A percentile compares a stretch with the other conserved stretches of the same genome.
These are phyloP conservation scores for Lamprotornis superbus DNA, from an alignment of 2,113 vertebrate genomes.

Conservation along the genomic window DNA sequence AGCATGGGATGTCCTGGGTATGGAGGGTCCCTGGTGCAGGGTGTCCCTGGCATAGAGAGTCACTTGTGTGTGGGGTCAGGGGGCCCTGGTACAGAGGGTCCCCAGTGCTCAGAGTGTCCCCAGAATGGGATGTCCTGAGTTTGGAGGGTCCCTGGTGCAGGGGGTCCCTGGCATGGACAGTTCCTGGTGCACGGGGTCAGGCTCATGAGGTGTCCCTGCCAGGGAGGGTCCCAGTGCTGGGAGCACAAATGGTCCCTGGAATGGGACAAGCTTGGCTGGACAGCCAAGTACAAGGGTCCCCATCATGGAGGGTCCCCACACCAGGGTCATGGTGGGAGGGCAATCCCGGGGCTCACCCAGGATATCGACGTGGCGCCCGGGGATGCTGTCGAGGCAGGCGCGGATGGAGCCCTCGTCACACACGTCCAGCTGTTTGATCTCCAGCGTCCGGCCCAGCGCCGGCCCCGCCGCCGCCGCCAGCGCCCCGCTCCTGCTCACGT, in stretches of 20 bases:
- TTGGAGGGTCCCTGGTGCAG: background rate
- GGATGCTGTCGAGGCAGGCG: slow-evolving; percentile 74
- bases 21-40: background rate
- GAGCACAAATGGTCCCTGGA: background rate
- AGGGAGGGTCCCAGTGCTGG: accelerated
- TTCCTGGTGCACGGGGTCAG: accelerated
- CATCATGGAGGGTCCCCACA: accelerated
- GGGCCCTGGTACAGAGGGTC: background rate
- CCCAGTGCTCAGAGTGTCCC: accelerated
- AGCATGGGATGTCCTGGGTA: background rate
- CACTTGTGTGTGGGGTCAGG: background rate
- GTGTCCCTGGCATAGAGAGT: background rate
- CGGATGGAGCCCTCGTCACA: slow-evolving; percentile 76
- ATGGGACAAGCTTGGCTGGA: accelerated
- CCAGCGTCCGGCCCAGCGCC: slow-evolving; percentile 66
- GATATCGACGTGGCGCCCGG: slow-evolving; percentile 48
- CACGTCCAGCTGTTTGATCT: slow-evolving; percentile 75
- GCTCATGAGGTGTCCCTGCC: background rate
- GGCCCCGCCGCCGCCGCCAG: slow-evolving; percentile 70
- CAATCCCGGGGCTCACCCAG: slow-evolving; percentile 6
- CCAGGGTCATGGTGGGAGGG: accelerated
- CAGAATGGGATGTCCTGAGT: background rate
- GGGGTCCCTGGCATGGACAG: background rate
- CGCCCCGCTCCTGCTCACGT: slow-evolving; percentile 59
- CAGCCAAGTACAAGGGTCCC: accelerated